These are phyloP conservation scores for Smittia aterrima DNA, from an alignment of 2,888 invertebrate species.

Conservation along the genomic window DNA sequence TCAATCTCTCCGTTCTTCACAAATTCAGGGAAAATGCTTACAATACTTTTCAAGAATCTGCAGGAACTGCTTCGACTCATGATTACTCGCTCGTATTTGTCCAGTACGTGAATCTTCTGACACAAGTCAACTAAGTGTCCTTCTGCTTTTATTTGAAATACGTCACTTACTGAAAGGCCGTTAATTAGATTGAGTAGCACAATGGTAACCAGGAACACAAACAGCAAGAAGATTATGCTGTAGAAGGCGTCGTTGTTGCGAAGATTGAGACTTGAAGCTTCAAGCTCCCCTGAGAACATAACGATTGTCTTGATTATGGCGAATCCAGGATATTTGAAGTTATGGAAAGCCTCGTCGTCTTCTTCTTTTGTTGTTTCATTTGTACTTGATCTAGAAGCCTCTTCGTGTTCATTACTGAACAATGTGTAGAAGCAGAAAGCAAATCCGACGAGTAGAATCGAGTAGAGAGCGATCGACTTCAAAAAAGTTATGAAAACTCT, in stretches of 20 bases:
- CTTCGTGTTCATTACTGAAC: conserved; percentile 57
- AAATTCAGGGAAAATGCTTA: conserved; percentile 29
- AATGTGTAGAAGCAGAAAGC: conserved; percentile 77
- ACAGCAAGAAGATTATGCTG: conserved; percentile 68
- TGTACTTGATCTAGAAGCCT: conserved; percentile 8
- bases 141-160: conserved; percentile 52
- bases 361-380: conserved; percentile 46
- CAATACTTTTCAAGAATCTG: neutral
- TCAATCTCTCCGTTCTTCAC: conserved; percentile 6
- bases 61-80: neutral
- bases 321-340: conserved; percentile 63
- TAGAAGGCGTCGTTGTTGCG: conserved; percentile 62
- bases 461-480: conserved; percentile 75
- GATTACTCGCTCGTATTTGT: conserved; percentile 26
- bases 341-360: conserved; percentile 57
- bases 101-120: conserved; percentile 25
- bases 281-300: conserved; percentile 77
- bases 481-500: conserved; percentile 78
- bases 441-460: conserved; percentile 77
- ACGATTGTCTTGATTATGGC: conserved; percentile 73
- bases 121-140: conserved; percentile 25
- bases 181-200: conserved; percentile 73
- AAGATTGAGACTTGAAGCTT: conserved; percentile 68
- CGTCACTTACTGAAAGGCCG: conserved; percentile 75
- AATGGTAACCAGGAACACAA: conserved; percentile 67